These are phyloP conservation scores for Sarcophaga carnaria DNA, from an alignment of 2,888 invertebrate species.

Conservation along the genomic window DNA sequence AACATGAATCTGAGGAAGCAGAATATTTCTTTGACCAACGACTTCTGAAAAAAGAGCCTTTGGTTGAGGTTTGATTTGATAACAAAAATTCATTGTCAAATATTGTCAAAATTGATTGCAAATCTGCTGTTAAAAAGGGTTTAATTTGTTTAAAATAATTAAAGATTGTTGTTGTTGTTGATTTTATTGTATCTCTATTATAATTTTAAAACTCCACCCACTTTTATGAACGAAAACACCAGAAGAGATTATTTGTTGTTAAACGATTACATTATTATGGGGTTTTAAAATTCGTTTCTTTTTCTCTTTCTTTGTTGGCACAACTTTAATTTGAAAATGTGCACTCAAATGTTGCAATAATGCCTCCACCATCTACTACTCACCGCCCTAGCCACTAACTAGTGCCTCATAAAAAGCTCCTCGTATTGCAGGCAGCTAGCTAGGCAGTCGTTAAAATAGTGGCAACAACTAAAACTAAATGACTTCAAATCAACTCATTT, in stretches of 20 bases:
- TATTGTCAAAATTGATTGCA: too few species aligned
- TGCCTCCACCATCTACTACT: too few species aligned
- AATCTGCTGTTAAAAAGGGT: neutral
- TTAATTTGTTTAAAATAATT: neutral
- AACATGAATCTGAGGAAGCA: too few species aligned
- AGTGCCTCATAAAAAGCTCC: neutral
- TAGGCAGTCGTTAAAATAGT: slow-evolving; percentile 35
- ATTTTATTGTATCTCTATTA: neutral
- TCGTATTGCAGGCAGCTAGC: too few species aligned
- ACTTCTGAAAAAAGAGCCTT: too few species aligned
- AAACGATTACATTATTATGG: slow-evolving; percentile 19
- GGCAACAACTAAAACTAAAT: slow-evolving; percentile 56
- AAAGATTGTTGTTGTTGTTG: neutral
- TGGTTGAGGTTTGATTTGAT: too few species aligned
- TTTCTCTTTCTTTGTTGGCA: neutral
- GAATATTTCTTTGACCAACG: too few species aligned
- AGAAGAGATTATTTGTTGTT: slow-evolving; percentile 16
- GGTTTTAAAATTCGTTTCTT: neutral
- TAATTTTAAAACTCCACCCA: slow-evolving; percentile 51
- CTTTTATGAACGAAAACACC: slow-evolving; percentile 34
- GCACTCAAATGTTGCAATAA: neutral
- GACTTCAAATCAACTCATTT: slow-evolving; percentile 54
- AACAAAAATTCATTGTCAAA: too few species aligned
- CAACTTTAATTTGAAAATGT: neutral
- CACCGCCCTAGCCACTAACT: neutral